These are phyloP conservation scores for Rhamnusium bicolor DNA, from an alignment of 2,888 invertebrate genomes.

Conservation along the genomic window DNA sequence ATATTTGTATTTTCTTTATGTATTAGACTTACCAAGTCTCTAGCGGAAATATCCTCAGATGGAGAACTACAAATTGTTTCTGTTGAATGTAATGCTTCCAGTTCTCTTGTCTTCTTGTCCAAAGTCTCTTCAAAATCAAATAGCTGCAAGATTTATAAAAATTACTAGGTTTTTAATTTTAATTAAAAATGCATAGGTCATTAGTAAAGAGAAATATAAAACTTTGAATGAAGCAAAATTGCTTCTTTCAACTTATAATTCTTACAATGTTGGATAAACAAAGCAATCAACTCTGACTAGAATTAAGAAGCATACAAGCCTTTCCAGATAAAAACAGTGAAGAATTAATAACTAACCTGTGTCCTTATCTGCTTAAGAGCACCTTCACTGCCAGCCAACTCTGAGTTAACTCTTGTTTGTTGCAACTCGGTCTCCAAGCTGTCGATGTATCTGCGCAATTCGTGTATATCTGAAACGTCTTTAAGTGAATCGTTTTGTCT, in stretches of 20 bases:
- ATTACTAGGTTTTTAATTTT: neutral
- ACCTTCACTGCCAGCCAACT: slow-evolving; percentile 68
- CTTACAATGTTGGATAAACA: too few relatives aligned
- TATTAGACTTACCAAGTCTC: slow-evolving; percentile 72
- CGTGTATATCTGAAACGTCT: slow-evolving; percentile 67
- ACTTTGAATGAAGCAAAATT: too few relatives aligned
- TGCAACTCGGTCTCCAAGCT: neutral
- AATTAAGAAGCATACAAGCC: neutral
- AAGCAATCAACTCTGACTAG: too few relatives aligned
- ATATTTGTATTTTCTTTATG: too few relatives aligned
- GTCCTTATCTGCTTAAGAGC: slow-evolving; percentile 68
- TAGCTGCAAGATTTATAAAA: slow-evolving; percentile 72
- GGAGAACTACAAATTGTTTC: slow-evolving; percentile 82
- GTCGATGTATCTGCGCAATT: slow-evolving; percentile 71
- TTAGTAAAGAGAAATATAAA: too few relatives aligned
- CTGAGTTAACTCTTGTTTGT: slow-evolving; percentile 57
- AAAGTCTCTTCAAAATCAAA: slow-evolving; percentile 79
- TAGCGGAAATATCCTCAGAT: slow-evolving; percentile 87
- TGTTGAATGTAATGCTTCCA: slow-evolving; percentile 82
- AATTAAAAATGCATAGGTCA: neutral
- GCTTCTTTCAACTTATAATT: too few relatives aligned
- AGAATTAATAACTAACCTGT: slow-evolving; percentile 71
- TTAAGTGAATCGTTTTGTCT: slow-evolving; percentile 69
- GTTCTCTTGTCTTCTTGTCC: slow-evolving; percentile 80
- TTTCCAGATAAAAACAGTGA: too few relatives aligned